A percentile compares a stretch with the other conserved stretches of the same genome.
Evolutionary conservation across 2,113 vertebrate species (phyloP).

Genomic region (Gasterosteus aculeatus): DNA sequence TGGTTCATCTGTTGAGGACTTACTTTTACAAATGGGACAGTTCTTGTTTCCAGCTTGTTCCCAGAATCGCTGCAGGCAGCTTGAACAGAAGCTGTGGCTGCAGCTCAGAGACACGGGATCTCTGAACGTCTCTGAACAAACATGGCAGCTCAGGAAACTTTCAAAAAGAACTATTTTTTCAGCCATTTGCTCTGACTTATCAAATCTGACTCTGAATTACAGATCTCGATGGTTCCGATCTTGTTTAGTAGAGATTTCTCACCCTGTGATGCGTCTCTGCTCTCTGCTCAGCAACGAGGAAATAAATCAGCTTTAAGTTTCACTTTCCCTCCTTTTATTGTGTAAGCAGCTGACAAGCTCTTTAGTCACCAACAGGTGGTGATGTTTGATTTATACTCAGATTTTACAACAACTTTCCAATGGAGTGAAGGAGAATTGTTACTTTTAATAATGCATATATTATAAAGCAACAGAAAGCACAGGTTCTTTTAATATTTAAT

Average conservation of each 20-base stretch:
- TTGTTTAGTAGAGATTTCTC: not conserved
- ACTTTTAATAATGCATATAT: too few relatives aligned
- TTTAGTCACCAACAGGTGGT: not conserved
- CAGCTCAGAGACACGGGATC: constrained; percentile 45
- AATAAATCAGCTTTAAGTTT: not conserved
- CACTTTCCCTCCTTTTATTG: not conserved
- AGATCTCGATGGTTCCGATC: not conserved
- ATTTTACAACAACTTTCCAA: too few relatives aligned
- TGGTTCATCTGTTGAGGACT: fast-evolving
- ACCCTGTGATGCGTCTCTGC: not conserved
- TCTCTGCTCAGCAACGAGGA: not conserved
- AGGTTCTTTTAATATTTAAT: too few relatives aligned
- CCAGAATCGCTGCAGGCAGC: constrained; percentile 39
- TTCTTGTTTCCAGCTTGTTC: too few relatives aligned
- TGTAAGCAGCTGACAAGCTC: not conserved
- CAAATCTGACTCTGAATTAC: not conserved
- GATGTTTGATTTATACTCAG: too few relatives aligned
- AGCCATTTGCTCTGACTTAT: not conserved
- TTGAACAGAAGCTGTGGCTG: constrained; percentile 54
- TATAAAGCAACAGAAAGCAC: too few relatives aligned
- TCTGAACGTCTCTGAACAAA: constrained; percentile 2
- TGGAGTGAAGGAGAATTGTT: too few relatives aligned
- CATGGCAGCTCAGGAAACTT: not conserved
- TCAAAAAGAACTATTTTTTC: not conserved
- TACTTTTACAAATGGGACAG: not conserved